These are phyloP conservation scores for Dallia pectoralis DNA, from an alignment of 2,797 vertebrate genomes.

Conservation along the genomic window DNA sequence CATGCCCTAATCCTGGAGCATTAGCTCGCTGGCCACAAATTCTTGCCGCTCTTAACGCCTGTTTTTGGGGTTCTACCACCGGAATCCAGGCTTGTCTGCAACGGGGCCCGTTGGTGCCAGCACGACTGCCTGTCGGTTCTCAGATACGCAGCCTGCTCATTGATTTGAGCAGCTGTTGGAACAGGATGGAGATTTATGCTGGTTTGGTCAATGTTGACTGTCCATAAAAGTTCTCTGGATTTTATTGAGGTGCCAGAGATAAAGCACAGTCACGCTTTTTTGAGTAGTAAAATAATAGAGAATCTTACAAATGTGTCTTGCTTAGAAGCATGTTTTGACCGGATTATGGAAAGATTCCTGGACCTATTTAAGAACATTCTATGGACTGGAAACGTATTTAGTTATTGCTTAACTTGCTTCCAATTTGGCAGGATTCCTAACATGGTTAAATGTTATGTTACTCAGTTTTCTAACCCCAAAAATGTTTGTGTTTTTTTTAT, in stretches of 20 bases:
- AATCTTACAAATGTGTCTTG: not conserved
- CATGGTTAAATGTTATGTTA: not conserved
- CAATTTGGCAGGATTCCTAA: conserved; percentile 1
- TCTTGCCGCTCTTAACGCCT: not conserved
- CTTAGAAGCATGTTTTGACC: not conserved
- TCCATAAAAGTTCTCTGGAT: conserved; percentile 16
- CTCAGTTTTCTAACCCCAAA: not conserved
- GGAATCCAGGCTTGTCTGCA: conserved; percentile 27
- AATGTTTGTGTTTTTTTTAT: not conserved
- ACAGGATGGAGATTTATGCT: conserved; percentile 22
- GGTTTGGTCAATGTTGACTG: conserved; percentile 30
- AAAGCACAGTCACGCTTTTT: not conserved
- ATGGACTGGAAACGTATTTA: not conserved
- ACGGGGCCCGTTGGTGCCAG: conserved; percentile 19
- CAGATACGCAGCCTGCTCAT: conserved; percentile 29
- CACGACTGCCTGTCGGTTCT: conserved; percentile 8
- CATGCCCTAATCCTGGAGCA: not conserved
- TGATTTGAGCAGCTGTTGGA: conserved; percentile 51
- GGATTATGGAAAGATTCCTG: not conserved
- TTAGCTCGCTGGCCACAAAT: not conserved
- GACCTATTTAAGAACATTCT: conserved; percentile 1
- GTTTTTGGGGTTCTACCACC: conserved; percentile 42
- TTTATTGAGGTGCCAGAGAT: conserved; percentile 11
- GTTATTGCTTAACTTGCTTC: not conserved
- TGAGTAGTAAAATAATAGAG: conserved; percentile 1